Conservation (phyloP, 2,797 vertebrate species). For the Sebastes trivittatus region DNA sequence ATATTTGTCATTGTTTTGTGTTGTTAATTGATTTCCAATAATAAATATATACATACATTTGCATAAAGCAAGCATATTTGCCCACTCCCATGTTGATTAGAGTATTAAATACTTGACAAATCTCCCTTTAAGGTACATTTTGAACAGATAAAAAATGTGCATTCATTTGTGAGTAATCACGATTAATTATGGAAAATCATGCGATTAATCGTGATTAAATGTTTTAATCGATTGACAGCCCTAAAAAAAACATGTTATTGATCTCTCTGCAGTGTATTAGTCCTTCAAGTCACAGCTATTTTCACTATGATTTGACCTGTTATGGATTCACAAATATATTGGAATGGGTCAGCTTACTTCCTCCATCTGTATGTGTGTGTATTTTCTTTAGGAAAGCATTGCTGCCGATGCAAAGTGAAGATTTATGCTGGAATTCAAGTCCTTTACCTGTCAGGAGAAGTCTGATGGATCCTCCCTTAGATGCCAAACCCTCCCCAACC, state of each 20-base stretch:
- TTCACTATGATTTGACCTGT: background rate
- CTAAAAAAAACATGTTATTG: background rate
- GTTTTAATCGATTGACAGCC: too few species aligned
- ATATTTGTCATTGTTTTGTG: too few species aligned
- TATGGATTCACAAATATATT: background rate
- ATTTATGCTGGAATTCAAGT: conserved; percentile 6
- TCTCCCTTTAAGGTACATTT: too few species aligned
- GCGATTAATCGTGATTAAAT: too few species aligned
- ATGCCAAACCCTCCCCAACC: background rate
- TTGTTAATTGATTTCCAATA: too few species aligned
- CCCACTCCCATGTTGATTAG: accelerated
- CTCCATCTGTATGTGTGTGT: conserved; percentile 1
- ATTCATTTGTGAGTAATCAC: accelerated
- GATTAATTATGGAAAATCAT: too few species aligned
- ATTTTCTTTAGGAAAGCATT: conserved; percentile 30
- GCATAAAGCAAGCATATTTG: too few species aligned
- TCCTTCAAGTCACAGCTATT: background rate
- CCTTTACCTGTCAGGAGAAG: background rate
- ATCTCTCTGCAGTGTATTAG: background rate
- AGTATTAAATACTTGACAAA: too few species aligned
- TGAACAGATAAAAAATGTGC: too few species aligned
- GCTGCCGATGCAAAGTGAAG: conserved; percentile 35
- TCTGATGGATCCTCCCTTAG: background rate
- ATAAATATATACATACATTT: too few species aligned
- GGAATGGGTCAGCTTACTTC: background rate